Conservation (phyloP, 2,797 vertebrate genomes). For the Podarcis lilfordi region DNA sequence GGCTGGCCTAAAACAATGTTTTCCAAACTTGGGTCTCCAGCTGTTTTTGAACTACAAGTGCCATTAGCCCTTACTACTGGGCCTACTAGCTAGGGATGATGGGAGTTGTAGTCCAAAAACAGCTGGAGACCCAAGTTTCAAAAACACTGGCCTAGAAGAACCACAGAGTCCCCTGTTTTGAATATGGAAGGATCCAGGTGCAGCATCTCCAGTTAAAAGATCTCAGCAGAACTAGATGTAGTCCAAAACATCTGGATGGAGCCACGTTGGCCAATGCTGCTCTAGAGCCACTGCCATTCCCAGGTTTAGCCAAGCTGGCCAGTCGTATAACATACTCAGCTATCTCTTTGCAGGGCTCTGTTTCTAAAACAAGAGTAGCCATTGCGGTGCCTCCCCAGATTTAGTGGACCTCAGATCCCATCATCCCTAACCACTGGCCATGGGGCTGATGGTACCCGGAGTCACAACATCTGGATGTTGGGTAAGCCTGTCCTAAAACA, state of each 20-base stretch:
- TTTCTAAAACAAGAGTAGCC: not conserved
- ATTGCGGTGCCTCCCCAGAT: not conserved
- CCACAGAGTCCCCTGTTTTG: not conserved
- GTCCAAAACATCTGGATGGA: not conserved
- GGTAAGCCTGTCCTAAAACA: not conserved
- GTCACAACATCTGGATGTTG: not conserved
- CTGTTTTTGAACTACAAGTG: no score
- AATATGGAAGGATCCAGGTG: not conserved
- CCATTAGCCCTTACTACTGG: no score
- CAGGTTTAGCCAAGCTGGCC: not conserved
- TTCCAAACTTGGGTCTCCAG: no score
- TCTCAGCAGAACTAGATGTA: not conserved
- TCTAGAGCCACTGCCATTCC: not conserved
- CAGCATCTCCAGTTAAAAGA: not conserved
- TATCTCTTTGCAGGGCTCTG: not conserved
- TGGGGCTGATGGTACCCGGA: not conserved
- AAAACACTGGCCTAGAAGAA: no score
- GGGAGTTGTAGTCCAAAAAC: no score
- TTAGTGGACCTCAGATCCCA: not conserved
- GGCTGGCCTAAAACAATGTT: no score
- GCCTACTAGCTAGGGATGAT: no score
- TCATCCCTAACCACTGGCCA: not conserved
- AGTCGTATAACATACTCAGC: not conserved
- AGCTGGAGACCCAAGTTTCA: no score
- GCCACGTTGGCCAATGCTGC: not conserved